These are phyloP conservation scores for Crocodylus rhombifer DNA, from an alignment of 2,797 vertebrate species.

Conservation along the genomic window DNA sequence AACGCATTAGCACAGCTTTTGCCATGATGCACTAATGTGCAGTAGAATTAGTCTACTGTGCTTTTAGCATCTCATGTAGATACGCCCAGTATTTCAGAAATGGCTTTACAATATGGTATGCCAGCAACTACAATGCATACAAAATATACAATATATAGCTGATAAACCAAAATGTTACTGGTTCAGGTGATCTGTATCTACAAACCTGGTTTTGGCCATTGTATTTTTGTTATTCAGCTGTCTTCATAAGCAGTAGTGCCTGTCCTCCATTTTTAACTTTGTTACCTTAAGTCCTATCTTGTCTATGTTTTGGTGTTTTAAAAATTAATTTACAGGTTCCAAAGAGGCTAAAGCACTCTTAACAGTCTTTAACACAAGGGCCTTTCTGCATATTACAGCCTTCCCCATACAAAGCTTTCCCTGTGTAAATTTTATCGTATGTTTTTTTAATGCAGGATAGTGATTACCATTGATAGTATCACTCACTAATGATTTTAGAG, in stretches of 20 bases:
- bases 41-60: too few species aligned
- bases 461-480: neutral
- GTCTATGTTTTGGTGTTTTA: neutral
- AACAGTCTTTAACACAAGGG: neutral
- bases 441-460: neutral
- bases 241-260: neutral
- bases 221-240: neutral
- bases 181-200: neutral
- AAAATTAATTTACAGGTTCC: neutral
- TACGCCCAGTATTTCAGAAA: slow-evolving; percentile 43
- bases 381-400: neutral
- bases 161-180: neutral
- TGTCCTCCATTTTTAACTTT: neutral
- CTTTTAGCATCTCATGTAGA: too few species aligned
- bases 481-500: neutral
- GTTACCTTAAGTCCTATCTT: neutral
- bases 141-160: slow-evolving; percentile 23
- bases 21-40: too few species aligned
- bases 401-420: neutral
- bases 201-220: neutral
- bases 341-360: neutral
- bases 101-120: neutral
- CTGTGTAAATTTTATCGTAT: neutral
- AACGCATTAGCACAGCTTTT: too few species aligned
- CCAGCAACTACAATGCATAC: neutral